Evolutionary conservation across 1,140 invertebrate species (phyloP).

Genomic region (Drosophila obscura): DNA sequence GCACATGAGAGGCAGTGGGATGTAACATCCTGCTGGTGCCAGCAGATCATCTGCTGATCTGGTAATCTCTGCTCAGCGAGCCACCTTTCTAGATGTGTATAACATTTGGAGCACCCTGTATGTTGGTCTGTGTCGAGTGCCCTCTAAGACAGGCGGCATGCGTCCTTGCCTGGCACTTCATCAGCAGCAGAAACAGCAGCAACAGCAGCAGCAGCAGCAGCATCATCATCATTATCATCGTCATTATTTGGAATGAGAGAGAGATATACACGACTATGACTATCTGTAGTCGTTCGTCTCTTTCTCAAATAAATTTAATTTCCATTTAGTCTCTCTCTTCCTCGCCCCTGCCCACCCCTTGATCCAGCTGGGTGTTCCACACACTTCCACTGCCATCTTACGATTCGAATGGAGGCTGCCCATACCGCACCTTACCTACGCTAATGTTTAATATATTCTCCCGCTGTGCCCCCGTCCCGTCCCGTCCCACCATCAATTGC

Average conservation of each 20-base stretch:
- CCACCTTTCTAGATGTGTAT: no score
- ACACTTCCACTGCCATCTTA: no score
- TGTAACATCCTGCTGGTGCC: no score
- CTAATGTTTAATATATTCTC: conserved; percentile 78
- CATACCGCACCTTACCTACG: conserved; percentile 53
- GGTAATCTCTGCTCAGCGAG: background rate
- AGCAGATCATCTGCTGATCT: no score
- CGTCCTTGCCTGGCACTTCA: conserved; percentile 64
- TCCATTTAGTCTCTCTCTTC: conserved; percentile 33
- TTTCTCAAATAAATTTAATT: conserved; percentile 50
- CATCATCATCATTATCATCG: conserved; percentile 35
- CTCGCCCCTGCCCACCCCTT: background rate
- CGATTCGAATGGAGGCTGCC: background rate
- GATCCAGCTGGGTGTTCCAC: no score
- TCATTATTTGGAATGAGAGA: conserved; percentile 21
- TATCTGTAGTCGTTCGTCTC: background rate
- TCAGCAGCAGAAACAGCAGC: conserved; percentile 23
- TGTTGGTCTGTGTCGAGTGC: background rate
- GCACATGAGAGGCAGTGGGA: no score
- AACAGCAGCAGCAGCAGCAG: conserved; percentile 20
- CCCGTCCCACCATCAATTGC: conserved; percentile 23
- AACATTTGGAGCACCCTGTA: conserved; percentile 45
- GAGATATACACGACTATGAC: background rate
- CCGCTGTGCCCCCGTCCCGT: conserved; percentile 5
- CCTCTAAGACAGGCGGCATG: conserved; percentile 5